These are phyloP conservation scores for Agonopterix arenella DNA, from an alignment of 2,888 invertebrate species.

Conservation along the genomic window DNA sequence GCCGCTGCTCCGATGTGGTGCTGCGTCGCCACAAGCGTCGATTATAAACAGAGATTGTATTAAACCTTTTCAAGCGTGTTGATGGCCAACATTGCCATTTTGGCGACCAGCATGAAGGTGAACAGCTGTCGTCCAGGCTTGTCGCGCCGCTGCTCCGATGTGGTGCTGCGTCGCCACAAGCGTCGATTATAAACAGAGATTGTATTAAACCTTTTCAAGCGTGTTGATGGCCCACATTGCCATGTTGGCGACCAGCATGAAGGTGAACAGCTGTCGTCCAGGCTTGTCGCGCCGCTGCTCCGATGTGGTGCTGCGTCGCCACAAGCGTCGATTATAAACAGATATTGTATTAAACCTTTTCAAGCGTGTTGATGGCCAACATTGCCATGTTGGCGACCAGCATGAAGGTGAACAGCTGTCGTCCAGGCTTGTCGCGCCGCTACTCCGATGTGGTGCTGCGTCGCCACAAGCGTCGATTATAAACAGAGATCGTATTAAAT, in stretches of 20 bases:
- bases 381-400: slow-evolving; percentile 89
- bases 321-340: slow-evolving; percentile 60
- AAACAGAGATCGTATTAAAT: no score
- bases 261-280: slow-evolving; percentile 90
- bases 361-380: slow-evolving; percentile 91
- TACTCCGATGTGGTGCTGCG: slow-evolving; percentile 84
- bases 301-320: slow-evolving; percentile 84
- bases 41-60: no score
- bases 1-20: slow-evolving; percentile 81
- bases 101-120: slow-evolving; percentile 88
- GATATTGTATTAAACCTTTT: slow-evolving; percentile 52
- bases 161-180: slow-evolving; percentile 86
- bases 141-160: slow-evolving; percentile 80
- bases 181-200: slow-evolving; percentile 86
- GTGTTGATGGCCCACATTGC: slow-evolving; percentile 93
- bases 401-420: slow-evolving; percentile 91
- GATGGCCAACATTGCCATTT: slow-evolving; percentile 91
- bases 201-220: slow-evolving; percentile 83
- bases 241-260: slow-evolving; percentile 87
- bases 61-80: slow-evolving; percentile 84
- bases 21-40: slow-evolving; percentile 84
- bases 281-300: slow-evolving; percentile 86
- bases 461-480: no score
- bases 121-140: slow-evolving; percentile 92
- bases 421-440: slow-evolving; percentile 85